Evolutionary conservation across 1,140 invertebrate species (phyloP).

Genomic region (Drosophila biarmipes): DNA sequence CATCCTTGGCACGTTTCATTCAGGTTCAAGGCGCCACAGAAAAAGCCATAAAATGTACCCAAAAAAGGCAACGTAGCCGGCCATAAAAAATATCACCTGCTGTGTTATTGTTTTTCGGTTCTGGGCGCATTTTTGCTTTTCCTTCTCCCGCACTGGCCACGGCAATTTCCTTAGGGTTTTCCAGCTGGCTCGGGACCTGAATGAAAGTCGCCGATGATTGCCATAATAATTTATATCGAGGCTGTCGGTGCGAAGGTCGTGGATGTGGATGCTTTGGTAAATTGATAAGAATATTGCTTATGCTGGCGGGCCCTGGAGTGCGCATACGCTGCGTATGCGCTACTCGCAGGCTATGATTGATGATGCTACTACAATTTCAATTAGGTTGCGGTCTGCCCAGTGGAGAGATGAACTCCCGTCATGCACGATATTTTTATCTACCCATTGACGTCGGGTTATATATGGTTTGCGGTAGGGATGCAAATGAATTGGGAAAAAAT

Average conservation of each 20-base stretch:
- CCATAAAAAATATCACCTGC: constrained; percentile 75
- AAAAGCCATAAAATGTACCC: constrained; percentile 45
- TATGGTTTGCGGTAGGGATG: constrained; percentile 31
- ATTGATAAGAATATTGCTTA: constrained; percentile 72
- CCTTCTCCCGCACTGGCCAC: not conserved
- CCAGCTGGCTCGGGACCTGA: constrained; percentile 26
- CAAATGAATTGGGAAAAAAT: constrained; percentile 23
- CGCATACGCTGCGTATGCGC: constrained; percentile 54
- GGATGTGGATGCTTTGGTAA: constrained; percentile 56
- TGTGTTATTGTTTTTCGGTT: constrained; percentile 73
- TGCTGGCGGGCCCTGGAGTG: constrained; percentile 48
- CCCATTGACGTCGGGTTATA: constrained; percentile 32
- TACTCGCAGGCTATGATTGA: constrained; percentile 60
- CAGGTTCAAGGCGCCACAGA: constrained; percentile 31
- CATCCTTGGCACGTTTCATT: constrained; percentile 53
- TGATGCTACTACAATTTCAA: constrained; percentile 71
- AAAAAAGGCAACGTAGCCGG: constrained; percentile 4
- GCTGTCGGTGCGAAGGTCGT: constrained; percentile 7
- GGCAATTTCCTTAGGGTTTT: constrained; percentile 22
- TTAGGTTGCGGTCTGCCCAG: constrained; percentile 54
- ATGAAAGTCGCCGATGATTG: constrained; percentile 81
- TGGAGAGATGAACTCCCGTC: constrained; percentile 35
- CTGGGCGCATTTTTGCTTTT: constrained; percentile 13
- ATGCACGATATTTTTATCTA: constrained; percentile 33
- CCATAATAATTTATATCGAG: constrained; percentile 74